phyloP scores from a whole-genome alignment of 2,797 vertebrate species.

The Discoglossus pictus region DNA sequence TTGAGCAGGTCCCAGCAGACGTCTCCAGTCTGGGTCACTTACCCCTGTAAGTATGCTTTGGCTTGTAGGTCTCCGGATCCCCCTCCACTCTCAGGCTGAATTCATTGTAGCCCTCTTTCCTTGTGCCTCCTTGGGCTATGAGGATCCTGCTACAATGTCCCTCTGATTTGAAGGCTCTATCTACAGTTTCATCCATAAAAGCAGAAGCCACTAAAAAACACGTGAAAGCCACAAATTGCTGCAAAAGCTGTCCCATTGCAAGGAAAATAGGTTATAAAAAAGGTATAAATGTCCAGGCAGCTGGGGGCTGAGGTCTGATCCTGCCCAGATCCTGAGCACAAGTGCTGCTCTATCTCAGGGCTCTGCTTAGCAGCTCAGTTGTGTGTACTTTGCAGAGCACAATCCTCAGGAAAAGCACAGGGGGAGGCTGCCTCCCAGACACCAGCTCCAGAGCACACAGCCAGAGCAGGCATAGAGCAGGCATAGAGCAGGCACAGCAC shows the following conservation, averaged over 20 bases:
- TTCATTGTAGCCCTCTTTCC: slow-evolving; percentile 88
- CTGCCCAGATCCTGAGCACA: slow-evolving; percentile 64
- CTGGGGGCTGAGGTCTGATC: slow-evolving; percentile 55
- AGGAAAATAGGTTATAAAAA: slow-evolving; percentile 16
- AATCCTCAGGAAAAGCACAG: slow-evolving; percentile 61
- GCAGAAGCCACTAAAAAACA: slow-evolving; percentile 71
- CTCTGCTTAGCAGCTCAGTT: slow-evolving; percentile 59
- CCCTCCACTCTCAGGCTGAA: slow-evolving; percentile 95
- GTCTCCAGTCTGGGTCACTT: slow-evolving; percentile 56
- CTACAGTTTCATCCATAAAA: slow-evolving; percentile 88
- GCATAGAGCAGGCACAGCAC: too few species aligned
- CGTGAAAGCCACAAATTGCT: slow-evolving; percentile 72
- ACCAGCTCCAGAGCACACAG: too few species aligned
- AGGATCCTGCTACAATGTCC: slow-evolving; percentile 92
- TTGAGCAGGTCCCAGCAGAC: too few species aligned
- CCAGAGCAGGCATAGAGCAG: too few species aligned
- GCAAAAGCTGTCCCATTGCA: slow-evolving; percentile 48
- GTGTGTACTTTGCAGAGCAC: slow-evolving; percentile 68
- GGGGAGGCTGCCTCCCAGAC: slow-evolving; percentile 61
- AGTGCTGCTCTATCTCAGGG: slow-evolving; percentile 70
- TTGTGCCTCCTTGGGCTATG: slow-evolving; percentile 80
- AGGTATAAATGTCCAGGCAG: slow-evolving; percentile 18
- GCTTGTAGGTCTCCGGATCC: slow-evolving; percentile 92
- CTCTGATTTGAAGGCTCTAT: slow-evolving; percentile 84
- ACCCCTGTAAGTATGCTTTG: slow-evolving; percentile 95